Percentiles rank a stretch among this genome's conserved stretches.
phyloP scores from a whole-genome alignment of 2,113 vertebrate genomes.

The Sylvietta virens region DNA sequence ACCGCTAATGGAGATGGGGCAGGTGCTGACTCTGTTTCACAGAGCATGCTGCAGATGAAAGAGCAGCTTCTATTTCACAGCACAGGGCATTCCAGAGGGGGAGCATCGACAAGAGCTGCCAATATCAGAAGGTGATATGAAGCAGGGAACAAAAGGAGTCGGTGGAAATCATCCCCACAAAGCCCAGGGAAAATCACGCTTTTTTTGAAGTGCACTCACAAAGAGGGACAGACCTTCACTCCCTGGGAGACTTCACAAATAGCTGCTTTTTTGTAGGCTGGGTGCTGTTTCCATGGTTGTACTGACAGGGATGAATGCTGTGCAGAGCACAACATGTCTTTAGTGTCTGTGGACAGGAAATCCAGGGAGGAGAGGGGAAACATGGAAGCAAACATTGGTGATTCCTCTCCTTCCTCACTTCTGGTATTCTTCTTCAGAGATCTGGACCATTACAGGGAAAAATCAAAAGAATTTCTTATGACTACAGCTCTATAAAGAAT shows the following conservation, averaged over 20 bases:
- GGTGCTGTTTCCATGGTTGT: neutral
- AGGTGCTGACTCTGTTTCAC: conserved; percentile 19
- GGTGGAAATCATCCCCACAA: neutral
- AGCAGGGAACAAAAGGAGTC: neutral
- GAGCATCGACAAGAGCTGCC: neutral
- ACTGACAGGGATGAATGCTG: neutral
- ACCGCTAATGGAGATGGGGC: neutral
- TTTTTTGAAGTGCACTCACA: neutral
- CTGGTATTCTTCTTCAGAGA: neutral
- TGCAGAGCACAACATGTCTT: neutral
- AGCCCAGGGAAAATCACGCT: accelerated
- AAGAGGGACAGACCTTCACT: neutral
- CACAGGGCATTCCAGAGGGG: neutral
- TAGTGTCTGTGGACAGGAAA: neutral
- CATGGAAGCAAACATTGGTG: neutral
- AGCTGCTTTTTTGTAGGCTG: neutral
- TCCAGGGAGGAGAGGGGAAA: neutral
- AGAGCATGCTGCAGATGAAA: neutral
- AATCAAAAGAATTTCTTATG: neutral
- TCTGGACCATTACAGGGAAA: neutral
- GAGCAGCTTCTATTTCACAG: conserved; percentile 21
- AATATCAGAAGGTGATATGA: neutral
- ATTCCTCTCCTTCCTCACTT: neutral
- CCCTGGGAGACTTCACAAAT: neutral
- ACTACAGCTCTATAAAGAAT: neutral